These are phyloP conservation scores for Cyanistes caeruleus DNA, from an alignment of 2,113 vertebrate species.

Conservation along the genomic window DNA sequence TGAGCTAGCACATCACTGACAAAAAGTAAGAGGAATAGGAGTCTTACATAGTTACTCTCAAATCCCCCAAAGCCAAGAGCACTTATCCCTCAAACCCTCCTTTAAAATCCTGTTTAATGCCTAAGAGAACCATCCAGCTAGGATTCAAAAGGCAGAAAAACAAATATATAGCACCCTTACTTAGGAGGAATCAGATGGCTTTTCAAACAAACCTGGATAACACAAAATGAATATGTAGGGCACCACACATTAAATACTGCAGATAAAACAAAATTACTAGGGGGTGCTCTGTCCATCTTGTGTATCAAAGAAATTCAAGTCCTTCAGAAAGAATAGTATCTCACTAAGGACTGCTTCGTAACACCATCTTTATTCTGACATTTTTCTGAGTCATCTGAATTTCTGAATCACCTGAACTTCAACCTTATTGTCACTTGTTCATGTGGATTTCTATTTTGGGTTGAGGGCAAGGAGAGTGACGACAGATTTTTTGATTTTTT, in stretches of 20 bases:
- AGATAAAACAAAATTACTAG: neutral
- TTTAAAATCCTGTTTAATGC: neutral
- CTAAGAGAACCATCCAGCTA: neutral
- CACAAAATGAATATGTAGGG: neutral
- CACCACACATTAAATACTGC: neutral
- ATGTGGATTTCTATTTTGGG: neutral
- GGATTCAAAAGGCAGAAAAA: slow-evolving; percentile 21
- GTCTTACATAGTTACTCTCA: neutral
- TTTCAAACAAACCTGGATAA: neutral
- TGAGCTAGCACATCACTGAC: neutral
- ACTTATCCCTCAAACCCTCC: neutral
- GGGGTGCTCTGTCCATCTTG: neutral
- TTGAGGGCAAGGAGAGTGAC: neutral
- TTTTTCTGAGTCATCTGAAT: slow-evolving; percentile 49
- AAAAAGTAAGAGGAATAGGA: neutral
- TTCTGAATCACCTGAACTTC: slow-evolving; percentile 56
- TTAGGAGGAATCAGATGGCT: neutral
- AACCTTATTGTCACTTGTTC: neutral
- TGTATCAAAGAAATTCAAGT: neutral
- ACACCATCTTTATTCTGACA: neutral
- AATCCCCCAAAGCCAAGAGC: neutral
- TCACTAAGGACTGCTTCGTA: neutral
- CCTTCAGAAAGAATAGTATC: neutral
- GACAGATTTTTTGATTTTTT: neutral
- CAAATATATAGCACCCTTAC: neutral